Evolutionary conservation across 2,888 invertebrate genomes (phyloP).

Genomic region (Caenorhabditis sp.): DNA sequence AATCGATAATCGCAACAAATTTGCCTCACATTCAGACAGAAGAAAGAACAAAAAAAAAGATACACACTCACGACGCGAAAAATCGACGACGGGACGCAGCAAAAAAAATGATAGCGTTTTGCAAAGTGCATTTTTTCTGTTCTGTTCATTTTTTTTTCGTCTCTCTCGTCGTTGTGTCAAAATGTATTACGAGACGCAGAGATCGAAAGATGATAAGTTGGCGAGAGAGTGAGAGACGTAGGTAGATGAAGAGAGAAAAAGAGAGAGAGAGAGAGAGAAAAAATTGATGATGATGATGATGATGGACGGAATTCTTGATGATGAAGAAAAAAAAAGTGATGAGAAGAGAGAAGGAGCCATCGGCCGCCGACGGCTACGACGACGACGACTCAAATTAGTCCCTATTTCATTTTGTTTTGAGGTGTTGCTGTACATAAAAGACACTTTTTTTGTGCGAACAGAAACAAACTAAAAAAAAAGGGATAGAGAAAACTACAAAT

Average conservation of each 20-base stretch:
- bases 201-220: not conserved
- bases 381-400: not conserved
- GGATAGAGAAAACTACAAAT: too few relatives aligned
- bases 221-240: not conserved
- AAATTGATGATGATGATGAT: too few relatives aligned
- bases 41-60: not conserved
- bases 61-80: not conserved
- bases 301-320: too few relatives aligned
- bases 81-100: not conserved
- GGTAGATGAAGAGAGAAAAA: not conserved
- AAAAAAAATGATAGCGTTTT: not conserved
- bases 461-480: too few relatives aligned
- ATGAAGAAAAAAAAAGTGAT: not conserved
- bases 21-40: too few relatives aligned
- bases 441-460: too few relatives aligned
- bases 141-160: not conserved
- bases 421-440: too few relatives aligned
- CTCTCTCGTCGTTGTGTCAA: not conserved
- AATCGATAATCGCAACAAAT: too few relatives aligned
- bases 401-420: too few relatives aligned
- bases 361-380: not conserved
- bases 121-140: not conserved
- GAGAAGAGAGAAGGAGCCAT: not conserved
- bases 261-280: not conserved
- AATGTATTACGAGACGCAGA: not conserved